Evolutionary conservation across 1,140 invertebrate species (phyloP), one percentile per base, ranked within the genome.

Genomic region (Bombus ignitus): DNA sequence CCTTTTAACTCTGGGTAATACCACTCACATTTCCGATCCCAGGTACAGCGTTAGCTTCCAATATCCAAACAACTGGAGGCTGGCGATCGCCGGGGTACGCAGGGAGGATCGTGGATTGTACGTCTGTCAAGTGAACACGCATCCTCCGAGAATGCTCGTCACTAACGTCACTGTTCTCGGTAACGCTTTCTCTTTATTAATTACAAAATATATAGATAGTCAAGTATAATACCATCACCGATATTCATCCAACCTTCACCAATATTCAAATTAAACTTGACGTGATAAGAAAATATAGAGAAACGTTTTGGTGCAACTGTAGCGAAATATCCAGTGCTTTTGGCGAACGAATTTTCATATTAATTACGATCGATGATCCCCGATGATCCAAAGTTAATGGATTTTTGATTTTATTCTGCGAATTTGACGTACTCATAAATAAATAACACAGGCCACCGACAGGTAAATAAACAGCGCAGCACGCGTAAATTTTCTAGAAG

Each of bases 51-150:
- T 95, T 57, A 91, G 89, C 70, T 95, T 94, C 70, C 94, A 94
- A 78, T 96, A 98, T 93, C 97, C 97, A 12, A 98, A 98, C 94
- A 98, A 98, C 94, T 98, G 97, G 97, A 96, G 97, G 77, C 94
- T 98, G 47, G 96, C 97, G 89, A 98, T 98, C 71, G 96, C 97
- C 86, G 97, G 96, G 73, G 97, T 97, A 37, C 97, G 96, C 79
- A 95, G 96, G 77, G 96, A 97, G 80, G 97, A 98, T 89, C 97
- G 96, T 73, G 97, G 97, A 28, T 95, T 97, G 3, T 98, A 98
- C 93, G 97, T 98, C 95, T 98, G 98, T 94, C 97, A 98, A 96
- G 97, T 98, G 91, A 97, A 97, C 53, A 98, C 98, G 68, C 97
- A 98, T 95, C 97, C 97, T 9, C 97, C 97, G 28, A 96, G 94